Conservation (phyloP, 2,797 vertebrate species). For the Peromyscus melanophrys region DNA sequence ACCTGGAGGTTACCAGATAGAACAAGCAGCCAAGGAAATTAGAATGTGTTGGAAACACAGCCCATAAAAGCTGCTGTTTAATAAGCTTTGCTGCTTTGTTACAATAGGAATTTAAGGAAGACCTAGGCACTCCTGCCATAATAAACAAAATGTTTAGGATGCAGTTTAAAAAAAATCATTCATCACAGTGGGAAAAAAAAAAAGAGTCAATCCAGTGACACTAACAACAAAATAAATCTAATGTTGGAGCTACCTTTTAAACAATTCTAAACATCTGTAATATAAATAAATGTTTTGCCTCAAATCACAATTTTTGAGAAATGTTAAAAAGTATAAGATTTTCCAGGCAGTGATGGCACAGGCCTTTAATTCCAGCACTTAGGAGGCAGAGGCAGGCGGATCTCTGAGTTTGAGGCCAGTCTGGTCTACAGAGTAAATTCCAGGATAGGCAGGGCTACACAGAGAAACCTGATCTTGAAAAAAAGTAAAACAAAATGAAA, state of each 20-base stretch:
- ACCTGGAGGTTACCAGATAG: not conserved
- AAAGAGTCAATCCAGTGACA: not conserved
- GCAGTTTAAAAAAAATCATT: not conserved
- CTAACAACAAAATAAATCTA: not conserved
- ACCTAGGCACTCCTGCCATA: not conserved
- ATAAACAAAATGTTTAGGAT: not conserved
- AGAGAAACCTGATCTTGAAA: not conserved
- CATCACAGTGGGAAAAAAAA: constrained; percentile 16
- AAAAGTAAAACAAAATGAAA: not conserved
- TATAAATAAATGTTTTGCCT: not conserved
- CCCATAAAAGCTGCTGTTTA: not conserved
- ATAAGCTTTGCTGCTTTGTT: not conserved
- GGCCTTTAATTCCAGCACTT: not conserved
- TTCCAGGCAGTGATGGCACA: not conserved
- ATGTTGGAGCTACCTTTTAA: not conserved
- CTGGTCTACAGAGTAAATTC: not conserved
- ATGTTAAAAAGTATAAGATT: not conserved
- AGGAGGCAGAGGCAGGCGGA: not conserved
- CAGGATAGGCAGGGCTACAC: not conserved
- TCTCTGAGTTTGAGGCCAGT: not conserved
- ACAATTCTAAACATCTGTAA: not conserved
- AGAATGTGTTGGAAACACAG: not conserved
- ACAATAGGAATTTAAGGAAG: not conserved
- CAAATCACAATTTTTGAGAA: constrained; percentile 24
- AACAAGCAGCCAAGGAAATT: constrained; percentile 30